Conservation (phyloP, 2,888 invertebrate species). For the Podotricha telesiphe region DNA sequence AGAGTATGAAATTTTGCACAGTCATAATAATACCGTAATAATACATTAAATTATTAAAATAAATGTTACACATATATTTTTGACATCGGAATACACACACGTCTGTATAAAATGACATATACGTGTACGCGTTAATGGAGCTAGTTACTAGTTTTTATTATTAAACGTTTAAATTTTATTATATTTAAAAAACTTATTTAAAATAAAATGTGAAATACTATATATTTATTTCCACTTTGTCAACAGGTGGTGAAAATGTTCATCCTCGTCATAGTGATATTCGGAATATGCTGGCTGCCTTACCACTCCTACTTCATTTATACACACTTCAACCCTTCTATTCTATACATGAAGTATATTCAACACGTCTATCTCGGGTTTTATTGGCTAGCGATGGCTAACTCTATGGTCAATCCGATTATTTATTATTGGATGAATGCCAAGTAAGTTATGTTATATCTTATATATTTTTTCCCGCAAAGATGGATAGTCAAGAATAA, state of each 20-base stretch:
- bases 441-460: slow-evolving; percentile 79
- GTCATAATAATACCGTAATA: too few relatives aligned
- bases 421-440: slow-evolving; percentile 98
- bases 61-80: too few relatives aligned
- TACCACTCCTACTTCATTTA: slow-evolving; percentile 95
- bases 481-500: too few relatives aligned
- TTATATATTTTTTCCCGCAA: too few relatives aligned
- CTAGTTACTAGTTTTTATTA: too few relatives aligned
- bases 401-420: slow-evolving; percentile 95
- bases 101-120: too few relatives aligned
- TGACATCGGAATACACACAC: too few relatives aligned
- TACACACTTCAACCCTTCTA: slow-evolving; percentile 87
- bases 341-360: slow-evolving; percentile 87
- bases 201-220: background rate
- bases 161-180: background rate
- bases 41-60: too few relatives aligned
- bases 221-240: slow-evolving; percentile 30
- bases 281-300: slow-evolving; percentile 94
- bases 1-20: too few relatives aligned
- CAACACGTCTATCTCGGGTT: slow-evolving; percentile 94
- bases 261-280: slow-evolving; percentile 92
- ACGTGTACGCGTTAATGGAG: too few relatives aligned
- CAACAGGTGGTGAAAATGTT: slow-evolving; percentile 94
- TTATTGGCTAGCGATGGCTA: slow-evolving; percentile 96
- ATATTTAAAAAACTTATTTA: too few relatives aligned